Evolutionary conservation across 2,113 vertebrate genomes (phyloP).

Genomic region (Herpetotheres cachinnans): DNA sequence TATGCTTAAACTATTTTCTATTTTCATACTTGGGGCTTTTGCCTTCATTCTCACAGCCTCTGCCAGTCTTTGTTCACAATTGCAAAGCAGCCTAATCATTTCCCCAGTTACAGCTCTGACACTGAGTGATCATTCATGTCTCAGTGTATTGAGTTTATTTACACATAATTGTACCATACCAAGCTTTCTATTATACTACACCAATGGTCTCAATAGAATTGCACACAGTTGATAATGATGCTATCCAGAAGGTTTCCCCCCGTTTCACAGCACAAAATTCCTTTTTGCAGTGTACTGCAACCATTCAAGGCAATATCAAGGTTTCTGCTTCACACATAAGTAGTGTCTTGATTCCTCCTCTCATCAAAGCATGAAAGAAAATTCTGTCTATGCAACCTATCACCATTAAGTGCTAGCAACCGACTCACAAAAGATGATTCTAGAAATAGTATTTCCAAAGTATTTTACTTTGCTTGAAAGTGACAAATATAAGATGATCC

Average conservation of each 20-base stretch:
- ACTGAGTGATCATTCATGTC: neutral
- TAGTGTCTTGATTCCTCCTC: neutral
- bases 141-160: neutral
- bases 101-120: neutral
- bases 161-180: neutral
- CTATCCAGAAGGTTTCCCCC: neutral
- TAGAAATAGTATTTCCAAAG: neutral
- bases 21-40: neutral
- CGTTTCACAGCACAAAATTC: neutral
- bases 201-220: neutral
- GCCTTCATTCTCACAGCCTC: neutral
- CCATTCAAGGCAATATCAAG: neutral
- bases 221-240: neutral
- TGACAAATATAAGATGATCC: neutral
- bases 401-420: neutral
- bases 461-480: neutral
- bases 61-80: neutral
- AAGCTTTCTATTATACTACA: neutral
- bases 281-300: neutral
- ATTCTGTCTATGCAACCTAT: neutral
- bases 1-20: neutral
- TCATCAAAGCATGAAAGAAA: neutral
- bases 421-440: neutral
- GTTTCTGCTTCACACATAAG: neutral
- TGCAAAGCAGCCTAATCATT: neutral